Base-by-base conservation (phyloP, 2,797 vertebrate species). In the Knipowitschia caucasica region DNA sequence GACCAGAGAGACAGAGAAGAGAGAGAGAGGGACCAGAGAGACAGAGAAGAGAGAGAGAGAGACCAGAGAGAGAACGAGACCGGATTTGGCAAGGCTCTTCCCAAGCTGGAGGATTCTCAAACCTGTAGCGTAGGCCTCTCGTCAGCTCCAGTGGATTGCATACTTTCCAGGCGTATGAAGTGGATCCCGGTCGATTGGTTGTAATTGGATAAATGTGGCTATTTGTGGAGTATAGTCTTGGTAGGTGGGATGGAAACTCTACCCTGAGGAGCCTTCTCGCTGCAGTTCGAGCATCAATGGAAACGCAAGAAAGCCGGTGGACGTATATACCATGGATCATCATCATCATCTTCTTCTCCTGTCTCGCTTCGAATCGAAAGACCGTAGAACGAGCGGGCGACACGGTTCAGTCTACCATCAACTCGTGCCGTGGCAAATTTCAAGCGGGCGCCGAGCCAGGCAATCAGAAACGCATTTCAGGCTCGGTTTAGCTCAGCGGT, bases 161-260 rank as follows among this genome's bases (percentile, higher is more conserved):
- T 86, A 88, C 84, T 90, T 88, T 90, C 88, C 85, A 40, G 82
- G 77, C 49, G 53, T 79, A 75, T 84, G 82, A 85, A 86, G 82
- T 74, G 78, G 83, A 88, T 87, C 78, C 81, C 73, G 69, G 79
- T 62, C 80, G 83, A 87, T 87, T 77, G 82, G 58, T 69, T 25
- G 79, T 84, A 90, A 89, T 84, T 75, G 84, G 86, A 89, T 89
- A 89, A 89, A 90, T 83, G 71, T 47, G 68, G 78, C 71, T 67
- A 46, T 44, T 43, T 26, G n/a, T 46, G 65, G 74, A 81, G 77
- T 42, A 53, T 34, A 59, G 70, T n/a, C 64, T 63, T 59, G 56
- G 75, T 73, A 74, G 77, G 75, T 78, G 74, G 77, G 80, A 80
- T 83, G 77, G 78, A 81, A 85, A 83, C 67, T 77, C 58, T 47